Evolutionary conservation across 2,797 vertebrate genomes (phyloP), one percentile per base, ranked within the genome.

Genomic region (Hydrophis major): DNA sequence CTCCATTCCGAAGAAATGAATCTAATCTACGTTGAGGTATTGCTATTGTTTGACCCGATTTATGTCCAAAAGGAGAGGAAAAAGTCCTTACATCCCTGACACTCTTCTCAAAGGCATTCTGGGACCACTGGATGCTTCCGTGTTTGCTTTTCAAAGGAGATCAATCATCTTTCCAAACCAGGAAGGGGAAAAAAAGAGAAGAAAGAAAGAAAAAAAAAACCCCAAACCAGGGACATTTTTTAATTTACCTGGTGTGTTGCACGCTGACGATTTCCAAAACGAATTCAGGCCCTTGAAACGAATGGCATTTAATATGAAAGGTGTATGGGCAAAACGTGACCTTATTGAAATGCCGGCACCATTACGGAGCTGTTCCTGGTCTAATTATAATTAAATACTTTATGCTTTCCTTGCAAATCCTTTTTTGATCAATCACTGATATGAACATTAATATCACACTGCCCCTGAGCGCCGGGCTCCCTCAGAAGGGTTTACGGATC

Each of bases 231-330:
- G 98, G 98, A 98, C 99, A 98, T 98, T 98, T 99, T 98, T 98
- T 98, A 98, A 98, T 99, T 98, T 99, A 98, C 98, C 98, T 98
- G 98, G 98, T 97, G 96, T 97, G 98, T 98, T 98, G 98, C 97
- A 98, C 97, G 98, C 97, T 97, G 97, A 98, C 96, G 96, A 98
- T 98, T 98, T 97, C 97, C 96, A 96, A 97, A 98, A 97, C 98
- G 98, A 98, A 47, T 98, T 98, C 98, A 97, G 97, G 97, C 98
- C 98, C 98, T 98, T 98, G 98, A 98, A 98, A 98, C 99, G 99
- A 99, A 98, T 99, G 99, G 98, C 99, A 99, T 99, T 99, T 99
- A 99, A 99, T 99, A 99, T 98, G 98, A 97, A 97, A 96, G 98
- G 98, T 98, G 99, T 99, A 98, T 98, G 98, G 96, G 97, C 97